phyloP scores from a whole-genome alignment of 2,113 vertebrate genomes.

The Panurus biarmicus region DNA sequence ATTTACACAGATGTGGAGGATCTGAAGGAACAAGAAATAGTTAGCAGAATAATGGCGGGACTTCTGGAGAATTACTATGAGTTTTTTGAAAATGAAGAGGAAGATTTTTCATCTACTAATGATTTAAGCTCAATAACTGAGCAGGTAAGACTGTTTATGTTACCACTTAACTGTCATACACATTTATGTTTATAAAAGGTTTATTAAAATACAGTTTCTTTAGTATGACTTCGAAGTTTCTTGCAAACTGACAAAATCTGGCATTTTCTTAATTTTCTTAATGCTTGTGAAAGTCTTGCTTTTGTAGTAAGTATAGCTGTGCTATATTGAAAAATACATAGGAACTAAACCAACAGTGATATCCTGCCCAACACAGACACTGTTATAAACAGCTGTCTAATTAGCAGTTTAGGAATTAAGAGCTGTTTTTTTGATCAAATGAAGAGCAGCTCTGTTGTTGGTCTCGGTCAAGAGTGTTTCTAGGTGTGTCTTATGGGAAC shows the following conservation, averaged over 20 bases:
- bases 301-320: background rate
- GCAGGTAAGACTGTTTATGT: constrained; percentile 75
- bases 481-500: background rate
- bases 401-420: background rate
- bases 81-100: constrained; percentile 91
- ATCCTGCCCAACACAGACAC: background rate
- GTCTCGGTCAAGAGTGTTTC: background rate
- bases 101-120: constrained; percentile 91
- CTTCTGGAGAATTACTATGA: constrained; percentile 95
- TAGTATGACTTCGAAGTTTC: background rate
- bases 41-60: constrained; percentile 90
- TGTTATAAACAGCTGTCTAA: background rate
- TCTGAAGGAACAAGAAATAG: constrained; percentile 90
- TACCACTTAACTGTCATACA: background rate
- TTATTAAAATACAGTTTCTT: background rate
- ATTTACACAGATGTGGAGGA: constrained; percentile 90
- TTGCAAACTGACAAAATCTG: background rate
- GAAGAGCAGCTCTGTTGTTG: background rate
- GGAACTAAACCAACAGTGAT: background rate
- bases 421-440: background rate
- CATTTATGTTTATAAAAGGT: background rate
- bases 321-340: rapidly evolving
- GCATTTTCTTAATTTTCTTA: background rate
- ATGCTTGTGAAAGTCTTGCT: background rate
- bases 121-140: constrained; percentile 97